These are phyloP conservation scores for Channa striata DNA, from an alignment of 2,797 vertebrate genomes.

Conservation along the genomic window DNA sequence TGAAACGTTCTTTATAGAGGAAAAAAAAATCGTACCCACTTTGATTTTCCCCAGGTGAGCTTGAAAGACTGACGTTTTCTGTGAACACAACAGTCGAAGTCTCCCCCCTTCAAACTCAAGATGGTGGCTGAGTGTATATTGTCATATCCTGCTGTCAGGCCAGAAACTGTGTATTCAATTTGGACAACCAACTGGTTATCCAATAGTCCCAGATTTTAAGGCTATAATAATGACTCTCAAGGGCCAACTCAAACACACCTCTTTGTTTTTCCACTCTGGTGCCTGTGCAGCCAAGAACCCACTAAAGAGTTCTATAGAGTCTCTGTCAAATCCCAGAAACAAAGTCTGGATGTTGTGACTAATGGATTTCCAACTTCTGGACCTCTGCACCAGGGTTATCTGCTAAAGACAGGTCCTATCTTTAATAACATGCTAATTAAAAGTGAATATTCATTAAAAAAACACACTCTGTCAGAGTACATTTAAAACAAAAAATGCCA, in stretches of 20 bases:
- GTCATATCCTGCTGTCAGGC: slow-evolving; percentile 70
- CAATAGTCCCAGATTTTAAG: slow-evolving; percentile 53
- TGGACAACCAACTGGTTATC: slow-evolving; percentile 54
- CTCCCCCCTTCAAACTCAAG: slow-evolving; percentile 58
- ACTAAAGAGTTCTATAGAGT: slow-evolving; percentile 47
- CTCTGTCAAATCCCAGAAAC: slow-evolving; percentile 51
- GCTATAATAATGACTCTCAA: slow-evolving; percentile 64
- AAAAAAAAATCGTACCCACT: slow-evolving; percentile 18
- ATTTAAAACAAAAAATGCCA: slow-evolving; percentile 54
- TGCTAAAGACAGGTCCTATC: slow-evolving; percentile 44
- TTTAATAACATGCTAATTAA: slow-evolving; percentile 61
- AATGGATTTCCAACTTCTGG: slow-evolving; percentile 56
- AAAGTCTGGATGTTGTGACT: slow-evolving; percentile 49
- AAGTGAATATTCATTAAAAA: slow-evolving; percentile 54
- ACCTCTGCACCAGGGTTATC: slow-evolving; percentile 52
- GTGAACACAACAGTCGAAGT: slow-evolving; percentile 60
- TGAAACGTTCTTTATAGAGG: slow-evolving; percentile 32
- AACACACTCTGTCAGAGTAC: slow-evolving; percentile 43
- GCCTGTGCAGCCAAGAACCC: slow-evolving; percentile 37
- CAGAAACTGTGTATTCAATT: slow-evolving; percentile 51
- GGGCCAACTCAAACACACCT: slow-evolving; percentile 58
- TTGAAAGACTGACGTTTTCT: slow-evolving; percentile 75
- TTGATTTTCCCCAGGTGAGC: slow-evolving; percentile 57
- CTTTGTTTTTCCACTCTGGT: slow-evolving; percentile 55
- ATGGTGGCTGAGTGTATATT: slow-evolving; percentile 48